Percentiles rank a stretch among this genome's conserved stretches.
Conservation (phyloP, 2,888 invertebrate genomes). For the Antitype chi region DNA sequence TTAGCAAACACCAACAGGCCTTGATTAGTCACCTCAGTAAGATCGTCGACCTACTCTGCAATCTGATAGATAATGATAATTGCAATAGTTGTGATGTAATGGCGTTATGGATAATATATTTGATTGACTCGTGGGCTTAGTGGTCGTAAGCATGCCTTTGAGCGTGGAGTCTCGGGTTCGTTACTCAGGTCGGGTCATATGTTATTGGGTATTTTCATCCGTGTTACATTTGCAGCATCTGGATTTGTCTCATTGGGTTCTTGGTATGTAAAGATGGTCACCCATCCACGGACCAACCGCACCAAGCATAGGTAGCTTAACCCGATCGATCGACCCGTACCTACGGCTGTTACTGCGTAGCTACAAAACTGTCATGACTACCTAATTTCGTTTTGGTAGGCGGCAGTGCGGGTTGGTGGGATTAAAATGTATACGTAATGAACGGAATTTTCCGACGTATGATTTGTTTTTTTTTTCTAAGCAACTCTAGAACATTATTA, state of each 20-base stretch:
- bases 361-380: too few relatives aligned
- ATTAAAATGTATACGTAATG: background rate
- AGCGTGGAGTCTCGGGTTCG: background rate
- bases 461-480: background rate
- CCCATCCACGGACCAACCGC: too few relatives aligned
- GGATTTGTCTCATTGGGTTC: background rate
- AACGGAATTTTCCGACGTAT: background rate
- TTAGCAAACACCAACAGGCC: background rate
- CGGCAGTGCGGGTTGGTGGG: too few relatives aligned
- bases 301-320: too few relatives aligned
- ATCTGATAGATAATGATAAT: conserved; percentile 3
- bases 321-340: too few relatives aligned
- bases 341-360: too few relatives aligned
- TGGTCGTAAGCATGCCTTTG: background rate
- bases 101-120: background rate
- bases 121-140: background rate
- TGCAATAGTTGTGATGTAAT: background rate
- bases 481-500: background rate
- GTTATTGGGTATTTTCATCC: background rate
- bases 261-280: too few relatives aligned
- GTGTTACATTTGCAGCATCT: background rate
- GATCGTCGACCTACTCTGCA: conserved; percentile 3
- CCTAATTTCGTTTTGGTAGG: too few relatives aligned
- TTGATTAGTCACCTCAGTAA: background rate
- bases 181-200: background rate